Conservation (phyloP, 2,888 invertebrate species). For the Bembecia ichneumoniformis region DNA sequence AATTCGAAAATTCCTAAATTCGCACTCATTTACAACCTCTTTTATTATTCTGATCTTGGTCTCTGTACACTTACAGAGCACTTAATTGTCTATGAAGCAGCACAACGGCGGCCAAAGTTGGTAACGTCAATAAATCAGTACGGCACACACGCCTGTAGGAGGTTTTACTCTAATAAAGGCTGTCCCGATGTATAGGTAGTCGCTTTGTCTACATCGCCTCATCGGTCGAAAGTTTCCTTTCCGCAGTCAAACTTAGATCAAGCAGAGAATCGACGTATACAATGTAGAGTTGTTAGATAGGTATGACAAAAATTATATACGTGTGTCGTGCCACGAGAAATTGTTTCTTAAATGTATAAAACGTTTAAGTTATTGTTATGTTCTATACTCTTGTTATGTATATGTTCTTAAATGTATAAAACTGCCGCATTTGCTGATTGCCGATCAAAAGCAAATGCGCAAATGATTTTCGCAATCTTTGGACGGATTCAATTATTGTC, state of each 20-base stretch:
- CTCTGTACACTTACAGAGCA: no score
- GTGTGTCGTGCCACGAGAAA: slow-evolving; percentile 22
- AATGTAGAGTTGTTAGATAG: slow-evolving; percentile 7
- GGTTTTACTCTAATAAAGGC: slow-evolving; percentile 44
- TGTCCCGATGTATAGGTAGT: slow-evolving; percentile 39
- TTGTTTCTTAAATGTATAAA: no score
- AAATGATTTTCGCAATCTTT: no score
- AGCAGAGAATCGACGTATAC: slow-evolving; percentile 35
- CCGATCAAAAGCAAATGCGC: no score
- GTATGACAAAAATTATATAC: slow-evolving; percentile 25
- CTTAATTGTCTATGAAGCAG: background rate
- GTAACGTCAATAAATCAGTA: slow-evolving; percentile 35
- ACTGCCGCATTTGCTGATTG: no score
- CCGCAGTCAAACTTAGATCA: slow-evolving; percentile 66
- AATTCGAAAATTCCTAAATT: no score
- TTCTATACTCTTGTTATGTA: no score
- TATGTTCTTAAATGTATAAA: no score
- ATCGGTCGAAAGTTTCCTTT: slow-evolving; percentile 63
- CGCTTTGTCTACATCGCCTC: slow-evolving; percentile 54
- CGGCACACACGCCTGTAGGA: slow-evolving; percentile 28
- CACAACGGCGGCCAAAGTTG: slow-evolving; percentile 7
- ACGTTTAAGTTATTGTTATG: no score
- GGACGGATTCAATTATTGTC: no score
- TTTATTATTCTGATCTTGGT: background rate
- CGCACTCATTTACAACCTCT: background rate